A percentile compares a stretch with the other conserved stretches of the same genome.
Evolutionary conservation across 30 jellyfish, hydroid and myxozoan species (phyloP).

Genomic region (Aurelia coerulea): DNA sequence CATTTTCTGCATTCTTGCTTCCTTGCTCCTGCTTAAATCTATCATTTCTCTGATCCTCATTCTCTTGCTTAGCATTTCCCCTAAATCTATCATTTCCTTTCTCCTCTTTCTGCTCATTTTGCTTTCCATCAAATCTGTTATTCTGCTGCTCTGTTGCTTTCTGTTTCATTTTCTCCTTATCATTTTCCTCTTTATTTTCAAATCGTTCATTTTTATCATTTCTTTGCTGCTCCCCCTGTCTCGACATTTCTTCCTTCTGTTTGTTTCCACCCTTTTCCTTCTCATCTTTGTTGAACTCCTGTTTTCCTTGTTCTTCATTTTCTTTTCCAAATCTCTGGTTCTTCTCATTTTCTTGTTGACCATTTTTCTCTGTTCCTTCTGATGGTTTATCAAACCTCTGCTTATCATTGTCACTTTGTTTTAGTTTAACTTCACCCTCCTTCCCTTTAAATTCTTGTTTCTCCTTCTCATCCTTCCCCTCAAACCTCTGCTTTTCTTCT

Average conservation of each 20-base stretch:
- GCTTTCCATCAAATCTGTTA: neutral
- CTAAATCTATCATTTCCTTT: slow-evolving; percentile 2
- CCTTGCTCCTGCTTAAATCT: neutral
- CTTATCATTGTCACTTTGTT: neutral
- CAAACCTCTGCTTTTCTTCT: neutral
- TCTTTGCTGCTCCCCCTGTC: neutral
- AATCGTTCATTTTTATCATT: slow-evolving; percentile 6
- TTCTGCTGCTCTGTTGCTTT: neutral
- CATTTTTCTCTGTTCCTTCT: slow-evolving; percentile 5
- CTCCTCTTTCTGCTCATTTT: slow-evolving; percentile 28
- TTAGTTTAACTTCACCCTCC: slow-evolving; percentile 26
- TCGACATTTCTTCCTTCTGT: neutral
- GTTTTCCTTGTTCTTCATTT: slow-evolving; percentile 2
- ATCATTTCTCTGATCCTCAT: neutral
- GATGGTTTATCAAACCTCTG: neutral
- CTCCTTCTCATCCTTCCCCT: neutral
- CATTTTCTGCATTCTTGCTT: neutral
- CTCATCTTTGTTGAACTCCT: neutral
- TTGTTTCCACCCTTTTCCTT: neutral
- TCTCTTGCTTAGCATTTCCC: slow-evolving; percentile 10
- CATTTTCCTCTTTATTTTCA: neutral
- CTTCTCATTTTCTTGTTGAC: slow-evolving; percentile 1
- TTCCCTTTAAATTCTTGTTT: neutral
- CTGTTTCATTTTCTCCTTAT: slow-evolving; percentile 11
- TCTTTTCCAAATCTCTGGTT: slow-evolving; percentile 14